phyloP scores from a whole-genome alignment of 2,888 invertebrate species.

The Podabrus alpinus region DNA sequence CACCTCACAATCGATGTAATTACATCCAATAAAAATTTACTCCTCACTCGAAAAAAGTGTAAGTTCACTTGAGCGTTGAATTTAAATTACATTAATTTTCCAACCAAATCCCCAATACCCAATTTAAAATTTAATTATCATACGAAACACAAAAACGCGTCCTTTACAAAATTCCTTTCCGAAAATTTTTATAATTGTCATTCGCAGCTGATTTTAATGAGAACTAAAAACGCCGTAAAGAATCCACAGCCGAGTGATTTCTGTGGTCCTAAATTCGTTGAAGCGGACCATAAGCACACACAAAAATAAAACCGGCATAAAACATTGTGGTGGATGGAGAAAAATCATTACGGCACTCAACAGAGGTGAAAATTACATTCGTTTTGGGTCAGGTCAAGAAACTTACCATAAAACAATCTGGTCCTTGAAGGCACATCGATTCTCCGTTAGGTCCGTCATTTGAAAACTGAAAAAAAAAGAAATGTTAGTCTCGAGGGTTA shows the following conservation, averaged over 20 bases:
- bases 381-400: slow-evolving; percentile 26
- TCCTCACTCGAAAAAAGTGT: neutral
- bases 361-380: slow-evolving; percentile 48
- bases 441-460: slow-evolving; percentile 66
- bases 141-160: neutral
- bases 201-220: slow-evolving; percentile 23
- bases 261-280: slow-evolving; percentile 26
- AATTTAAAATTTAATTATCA: neutral
- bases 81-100: neutral
- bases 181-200: slow-evolving; percentile 20
- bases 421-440: slow-evolving; percentile 70
- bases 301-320: slow-evolving; percentile 31
- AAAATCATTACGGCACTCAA: slow-evolving; percentile 46
- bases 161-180: slow-evolving; percentile 4
- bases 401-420: slow-evolving; percentile 75
- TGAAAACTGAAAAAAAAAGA: slow-evolving; percentile 61
- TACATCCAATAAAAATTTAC: neutral
- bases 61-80: neutral
- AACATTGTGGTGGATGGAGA: slow-evolving; percentile 36
- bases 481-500: slow-evolving; percentile 38
- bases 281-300: slow-evolving; percentile 27
- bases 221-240: slow-evolving; percentile 19
- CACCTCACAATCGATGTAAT: neutral
- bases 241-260: slow-evolving; percentile 19
- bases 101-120: neutral